A percentile compares a stretch with the other conserved stretches of the same genome.
phyloP scores from a whole-genome alignment of 1,140 invertebrate species.

The Ceratosolen solmsi region DNA sequence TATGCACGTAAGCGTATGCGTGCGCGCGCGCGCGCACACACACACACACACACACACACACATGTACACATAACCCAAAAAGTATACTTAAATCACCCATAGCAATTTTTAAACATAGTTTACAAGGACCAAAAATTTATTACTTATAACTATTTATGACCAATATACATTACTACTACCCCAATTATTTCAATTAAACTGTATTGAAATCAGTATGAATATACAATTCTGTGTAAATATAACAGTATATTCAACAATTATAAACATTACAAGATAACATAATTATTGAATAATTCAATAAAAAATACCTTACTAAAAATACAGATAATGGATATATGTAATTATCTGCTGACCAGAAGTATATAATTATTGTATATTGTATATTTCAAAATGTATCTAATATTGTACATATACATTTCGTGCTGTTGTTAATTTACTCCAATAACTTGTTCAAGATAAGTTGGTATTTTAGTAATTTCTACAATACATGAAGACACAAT shows the following conservation, averaged over 20 bases:
- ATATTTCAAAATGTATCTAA: background rate
- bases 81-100: too few species aligned
- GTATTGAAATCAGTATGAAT: background rate
- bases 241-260: background rate
- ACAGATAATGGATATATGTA: background rate
- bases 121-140: background rate
- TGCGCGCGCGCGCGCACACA: too few species aligned
- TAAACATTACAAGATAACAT: background rate
- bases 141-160: too few species aligned
- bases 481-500: background rate
- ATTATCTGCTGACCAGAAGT: background rate
- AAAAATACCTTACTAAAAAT: background rate
- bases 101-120: background rate
- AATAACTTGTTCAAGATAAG: background rate
- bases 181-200: too few species aligned
- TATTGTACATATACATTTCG: background rate
- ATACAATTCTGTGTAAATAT: background rate
- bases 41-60: too few species aligned
- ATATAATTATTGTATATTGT: background rate
- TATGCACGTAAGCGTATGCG: too few species aligned
- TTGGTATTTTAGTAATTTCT: constrained; percentile 1
- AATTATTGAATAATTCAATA: background rate
- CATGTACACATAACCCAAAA: too few species aligned
- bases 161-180: too few species aligned
- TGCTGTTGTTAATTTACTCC: background rate